Percentiles rank a stretch among this genome's conserved stretches.
Conservation (phyloP, 2,113 vertebrate genomes). For the Terrapene triunguis region DNA sequence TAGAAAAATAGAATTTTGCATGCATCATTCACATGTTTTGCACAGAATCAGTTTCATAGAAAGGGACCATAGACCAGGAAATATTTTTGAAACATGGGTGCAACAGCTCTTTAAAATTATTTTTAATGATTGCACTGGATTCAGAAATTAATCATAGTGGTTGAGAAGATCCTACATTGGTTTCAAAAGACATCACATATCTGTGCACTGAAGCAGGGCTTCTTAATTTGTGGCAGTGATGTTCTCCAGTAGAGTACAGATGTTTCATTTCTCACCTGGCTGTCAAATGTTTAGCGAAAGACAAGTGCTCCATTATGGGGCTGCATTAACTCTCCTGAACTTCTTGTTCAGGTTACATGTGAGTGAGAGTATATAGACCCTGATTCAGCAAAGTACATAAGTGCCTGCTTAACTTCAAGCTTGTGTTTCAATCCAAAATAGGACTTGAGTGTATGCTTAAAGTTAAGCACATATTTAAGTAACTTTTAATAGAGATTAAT, state of each 20-base stretch:
- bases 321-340: background rate
- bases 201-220: background rate
- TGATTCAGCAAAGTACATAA: background rate
- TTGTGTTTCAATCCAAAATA: background rate
- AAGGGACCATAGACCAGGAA: background rate
- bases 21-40: conserved; percentile 58
- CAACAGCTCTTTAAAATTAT: conserved; percentile 40
- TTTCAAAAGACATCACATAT: accelerated
- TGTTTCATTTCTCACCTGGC: background rate
- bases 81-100: background rate
- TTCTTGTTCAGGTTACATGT: background rate
- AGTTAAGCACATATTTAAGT: background rate
- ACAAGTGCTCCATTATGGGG: background rate
- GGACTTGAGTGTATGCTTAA: background rate
- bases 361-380: accelerated
- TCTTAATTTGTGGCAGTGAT: background rate
- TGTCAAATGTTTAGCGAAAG: background rate
- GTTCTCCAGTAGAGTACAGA: accelerated
- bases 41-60: background rate
- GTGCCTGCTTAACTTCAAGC: background rate
- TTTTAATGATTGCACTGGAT: background rate
- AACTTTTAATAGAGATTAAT: background rate
- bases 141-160: background rate
- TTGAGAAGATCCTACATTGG: background rate
- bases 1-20: conserved; percentile 8